Percentiles rank a stretch among this genome's conserved stretches.
phyloP scores from a whole-genome alignment of 92 coral and sea anemone genomes.

The Ricordea florida region DNA sequence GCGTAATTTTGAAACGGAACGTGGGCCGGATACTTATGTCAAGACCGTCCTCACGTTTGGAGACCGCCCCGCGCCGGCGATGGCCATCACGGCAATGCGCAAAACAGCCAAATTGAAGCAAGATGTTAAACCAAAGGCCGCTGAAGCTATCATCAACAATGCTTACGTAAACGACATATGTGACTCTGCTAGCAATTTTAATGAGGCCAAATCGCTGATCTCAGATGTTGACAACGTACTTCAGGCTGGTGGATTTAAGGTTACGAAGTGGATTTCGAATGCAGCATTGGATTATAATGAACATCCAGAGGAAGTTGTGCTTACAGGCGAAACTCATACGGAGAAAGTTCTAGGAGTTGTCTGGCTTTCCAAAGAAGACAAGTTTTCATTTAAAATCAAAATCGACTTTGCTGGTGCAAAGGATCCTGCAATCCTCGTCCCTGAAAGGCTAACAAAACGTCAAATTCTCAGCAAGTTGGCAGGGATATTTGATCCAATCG shows the following conservation, averaged over 20 bases:
- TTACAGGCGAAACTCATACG: background rate
- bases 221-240: constrained; percentile 10
- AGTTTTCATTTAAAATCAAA: constrained; percentile 27
- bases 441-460: constrained; percentile 19
- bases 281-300: background rate
- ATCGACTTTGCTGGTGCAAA: background rate
- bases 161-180: constrained; percentile 19
- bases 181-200: background rate
- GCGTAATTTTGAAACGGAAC: constrained; percentile 56
- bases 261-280: constrained; percentile 20
- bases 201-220: background rate
- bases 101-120: constrained; percentile 23
- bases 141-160: background rate
- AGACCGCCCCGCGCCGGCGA: constrained; percentile 53
- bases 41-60: constrained; percentile 53
- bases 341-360: constrained; percentile 33
- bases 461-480: constrained; percentile 50
- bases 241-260: constrained; percentile 12
- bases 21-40: constrained; percentile 54
- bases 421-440: background rate
- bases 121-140: constrained; percentile 4
- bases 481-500: constrained; percentile 58
- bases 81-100: constrained; percentile 15
- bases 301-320: constrained; percentile 2
- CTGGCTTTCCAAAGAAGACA: constrained; percentile 34